Conservation (phyloP, 2,797 vertebrate genomes). For the Borostomias antarcticus region DNA sequence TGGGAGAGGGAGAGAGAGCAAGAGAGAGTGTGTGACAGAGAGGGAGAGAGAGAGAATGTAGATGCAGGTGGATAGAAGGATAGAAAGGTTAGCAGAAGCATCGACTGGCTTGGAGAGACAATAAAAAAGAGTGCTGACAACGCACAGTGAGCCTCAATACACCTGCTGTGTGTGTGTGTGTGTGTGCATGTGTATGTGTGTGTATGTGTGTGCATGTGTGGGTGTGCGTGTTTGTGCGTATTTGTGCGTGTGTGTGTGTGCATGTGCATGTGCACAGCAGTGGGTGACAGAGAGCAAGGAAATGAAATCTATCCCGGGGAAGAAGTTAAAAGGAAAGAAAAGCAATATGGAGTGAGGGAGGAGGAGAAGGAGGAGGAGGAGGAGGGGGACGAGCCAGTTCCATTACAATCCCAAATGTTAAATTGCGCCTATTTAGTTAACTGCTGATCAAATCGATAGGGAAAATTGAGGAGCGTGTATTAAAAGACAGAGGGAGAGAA, state of each 20-base stretch:
- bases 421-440: constrained; percentile 54
- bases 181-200: neutral
- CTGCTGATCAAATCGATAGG: constrained; percentile 52
- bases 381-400: constrained; percentile 24
- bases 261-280: constrained; percentile 11
- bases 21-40: neutral
- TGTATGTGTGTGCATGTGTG: neutral
- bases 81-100: constrained; percentile 42
- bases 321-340: constrained; percentile 35
- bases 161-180: neutral
- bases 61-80: constrained; percentile 19
- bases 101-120: constrained; percentile 60
- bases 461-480: constrained; percentile 33
- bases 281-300: constrained; percentile 25
- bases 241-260: neutral
- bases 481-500: constrained; percentile 19
- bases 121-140: constrained; percentile 69
- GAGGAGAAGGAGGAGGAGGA: constrained; percentile 6
- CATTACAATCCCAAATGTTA: constrained; percentile 48
- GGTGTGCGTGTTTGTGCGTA: no score
- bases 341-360: constrained; percentile 38
- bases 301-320: constrained; percentile 46
- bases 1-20: constrained; percentile 1
- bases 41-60: neutral
- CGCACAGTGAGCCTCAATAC: constrained; percentile 25